A percentile compares a stretch with the other conserved stretches of the same genome.
These are phyloP conservation scores for Mormyrus iriodes DNA, from an alignment of 2,113 vertebrate species.

Conservation along the genomic window DNA sequence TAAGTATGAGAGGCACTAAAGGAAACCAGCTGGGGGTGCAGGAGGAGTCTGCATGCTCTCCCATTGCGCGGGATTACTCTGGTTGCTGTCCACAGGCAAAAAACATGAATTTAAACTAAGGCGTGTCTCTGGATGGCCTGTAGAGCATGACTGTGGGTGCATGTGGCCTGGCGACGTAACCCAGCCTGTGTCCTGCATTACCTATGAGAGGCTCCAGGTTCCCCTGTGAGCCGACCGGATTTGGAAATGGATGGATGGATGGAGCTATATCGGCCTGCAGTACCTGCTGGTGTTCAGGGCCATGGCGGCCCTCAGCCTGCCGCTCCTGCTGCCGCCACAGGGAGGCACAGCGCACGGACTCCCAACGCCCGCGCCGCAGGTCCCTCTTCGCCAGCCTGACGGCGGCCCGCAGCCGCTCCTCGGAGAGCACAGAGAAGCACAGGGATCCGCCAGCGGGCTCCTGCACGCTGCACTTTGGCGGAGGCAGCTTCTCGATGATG, in stretches of 20 bases:
- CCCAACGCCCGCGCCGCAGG: slow-evolving; percentile 59
- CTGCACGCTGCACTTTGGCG: slow-evolving; percentile 11
- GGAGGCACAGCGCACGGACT: slow-evolving; percentile 39
- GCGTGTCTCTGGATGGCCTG: not conserved
- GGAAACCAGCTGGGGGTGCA: not conserved
- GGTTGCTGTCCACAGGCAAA: not conserved
- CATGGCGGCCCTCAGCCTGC: slow-evolving; percentile 30
- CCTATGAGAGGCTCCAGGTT: not conserved
- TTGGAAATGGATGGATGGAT: not conserved
- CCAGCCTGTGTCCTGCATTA: not conserved
- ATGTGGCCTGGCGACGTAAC: not conserved
- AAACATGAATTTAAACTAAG: too few species aligned
- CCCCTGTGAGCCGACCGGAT: not conserved
- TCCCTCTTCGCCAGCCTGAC: slow-evolving; percentile 79
- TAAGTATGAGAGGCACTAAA: not conserved
- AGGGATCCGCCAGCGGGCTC: slow-evolving; percentile 53
- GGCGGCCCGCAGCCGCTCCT: slow-evolving; percentile 76
- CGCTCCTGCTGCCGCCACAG: slow-evolving; percentile 25
- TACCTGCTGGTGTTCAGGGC: slow-evolving; percentile 38
- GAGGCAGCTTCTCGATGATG: slow-evolving; percentile 76
- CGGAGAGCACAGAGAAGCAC: slow-evolving; percentile 75
- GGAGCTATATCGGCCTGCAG: slow-evolving; percentile 16
- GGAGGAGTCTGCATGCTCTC: too few species aligned
- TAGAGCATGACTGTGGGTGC: not conserved
- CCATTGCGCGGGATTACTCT: not conserved